These are phyloP conservation scores for Oxyruncus cristatus DNA, from an alignment of 2,113 vertebrate species.

Conservation along the genomic window DNA sequence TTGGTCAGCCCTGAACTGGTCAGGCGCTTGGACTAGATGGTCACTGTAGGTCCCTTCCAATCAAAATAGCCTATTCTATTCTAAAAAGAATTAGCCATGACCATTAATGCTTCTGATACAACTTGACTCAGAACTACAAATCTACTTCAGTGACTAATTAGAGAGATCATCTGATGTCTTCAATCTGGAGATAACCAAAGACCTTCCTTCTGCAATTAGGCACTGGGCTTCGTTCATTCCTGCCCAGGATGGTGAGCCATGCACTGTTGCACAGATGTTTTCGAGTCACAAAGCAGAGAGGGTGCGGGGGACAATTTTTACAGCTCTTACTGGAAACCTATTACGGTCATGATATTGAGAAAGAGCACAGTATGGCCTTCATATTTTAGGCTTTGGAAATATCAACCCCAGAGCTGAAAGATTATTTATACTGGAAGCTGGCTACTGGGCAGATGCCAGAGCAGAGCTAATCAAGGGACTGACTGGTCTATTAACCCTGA, in stretches of 20 bases:
- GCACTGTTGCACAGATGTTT: constrained; percentile 36
- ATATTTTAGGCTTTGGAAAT: constrained; percentile 57
- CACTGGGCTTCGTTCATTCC: background rate
- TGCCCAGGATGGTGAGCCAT: background rate
- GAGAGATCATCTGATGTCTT: background rate
- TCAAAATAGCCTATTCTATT: background rate
- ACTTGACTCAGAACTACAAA: background rate
- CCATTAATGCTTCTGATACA: background rate
- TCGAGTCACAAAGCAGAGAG: background rate
- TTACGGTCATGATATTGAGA: constrained; percentile 58
- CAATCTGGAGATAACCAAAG: constrained; percentile 38
- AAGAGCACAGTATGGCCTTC: constrained; percentile 58
- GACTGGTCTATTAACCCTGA: constrained; percentile 4
- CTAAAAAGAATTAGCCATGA: background rate
- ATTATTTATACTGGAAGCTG: constrained; percentile 61
- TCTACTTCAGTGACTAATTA: background rate
- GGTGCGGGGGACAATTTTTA: background rate
- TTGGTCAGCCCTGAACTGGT: background rate
- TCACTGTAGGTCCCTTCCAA: background rate
- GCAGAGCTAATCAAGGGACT: constrained; percentile 11
- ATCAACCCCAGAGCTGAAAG: background rate
- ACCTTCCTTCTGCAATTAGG: constrained; percentile 8
- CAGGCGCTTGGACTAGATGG: background rate
- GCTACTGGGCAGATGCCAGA: constrained; percentile 29
- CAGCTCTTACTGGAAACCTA: constrained; percentile 59